Percentiles rank a stretch among this genome's conserved stretches.
phyloP scores from a whole-genome alignment of 1,140 invertebrate species.

The Pseudobourletiella spinata region DNA sequence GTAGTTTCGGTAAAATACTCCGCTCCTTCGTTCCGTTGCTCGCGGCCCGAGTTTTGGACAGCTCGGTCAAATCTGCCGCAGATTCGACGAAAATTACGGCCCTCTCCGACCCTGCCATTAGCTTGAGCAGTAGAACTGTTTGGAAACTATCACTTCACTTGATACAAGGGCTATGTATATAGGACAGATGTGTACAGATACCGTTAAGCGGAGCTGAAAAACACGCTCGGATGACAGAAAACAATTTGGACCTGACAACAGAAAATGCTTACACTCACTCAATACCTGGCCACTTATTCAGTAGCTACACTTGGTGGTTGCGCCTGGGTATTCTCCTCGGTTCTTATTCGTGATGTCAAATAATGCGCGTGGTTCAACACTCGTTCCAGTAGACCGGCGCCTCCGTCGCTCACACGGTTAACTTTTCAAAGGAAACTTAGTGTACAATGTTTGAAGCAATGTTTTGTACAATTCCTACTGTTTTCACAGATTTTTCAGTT shows the following conservation, averaged over 20 bases:
- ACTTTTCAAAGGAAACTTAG: background rate
- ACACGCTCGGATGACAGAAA: background rate
- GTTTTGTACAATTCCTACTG: no score
- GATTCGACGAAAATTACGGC: constrained; percentile 35
- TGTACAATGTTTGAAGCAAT: background rate
- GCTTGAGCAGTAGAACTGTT: background rate
- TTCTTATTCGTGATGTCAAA: background rate
- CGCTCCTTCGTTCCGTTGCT: background rate
- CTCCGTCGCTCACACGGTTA: background rate
- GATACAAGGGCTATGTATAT: no score
- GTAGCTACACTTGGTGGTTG: no score
- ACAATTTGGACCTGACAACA: no score
- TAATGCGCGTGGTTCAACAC: constrained; percentile 17
- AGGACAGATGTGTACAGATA: no score
- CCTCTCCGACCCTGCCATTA: constrained; percentile 27
- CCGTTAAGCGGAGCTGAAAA: background rate
- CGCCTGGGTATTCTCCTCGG: background rate
- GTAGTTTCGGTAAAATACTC: background rate
- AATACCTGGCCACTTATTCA: background rate
- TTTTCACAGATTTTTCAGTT: no score
- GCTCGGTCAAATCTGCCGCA: constrained; percentile 12
- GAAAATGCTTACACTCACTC: background rate
- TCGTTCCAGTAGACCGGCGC: constrained; percentile 15
- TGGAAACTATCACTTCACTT: no score
- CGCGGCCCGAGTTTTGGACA: background rate